Percentiles rank a stretch among this genome's conserved stretches.
Conservation (phyloP, 2,888 invertebrate genomes). For the Thecophora atra region DNA sequence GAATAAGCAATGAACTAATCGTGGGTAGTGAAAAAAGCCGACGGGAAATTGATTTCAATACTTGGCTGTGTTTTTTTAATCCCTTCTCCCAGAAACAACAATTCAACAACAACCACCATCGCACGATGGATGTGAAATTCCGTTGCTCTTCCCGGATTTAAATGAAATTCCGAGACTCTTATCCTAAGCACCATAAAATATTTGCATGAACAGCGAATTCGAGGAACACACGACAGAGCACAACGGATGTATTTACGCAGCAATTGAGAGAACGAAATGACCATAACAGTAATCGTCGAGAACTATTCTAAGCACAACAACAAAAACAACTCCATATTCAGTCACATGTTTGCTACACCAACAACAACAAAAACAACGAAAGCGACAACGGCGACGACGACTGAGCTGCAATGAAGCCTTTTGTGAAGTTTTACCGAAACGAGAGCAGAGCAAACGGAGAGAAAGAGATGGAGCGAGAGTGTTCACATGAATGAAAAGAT, state of each 20-base stretch:
- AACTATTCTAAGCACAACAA: constrained; percentile 11
- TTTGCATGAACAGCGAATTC: constrained; percentile 26
- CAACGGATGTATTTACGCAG: constrained; percentile 34
- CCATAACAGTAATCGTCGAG: not conserved
- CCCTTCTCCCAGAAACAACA: no score
- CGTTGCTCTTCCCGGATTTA: not conserved
- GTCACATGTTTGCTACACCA: constrained; percentile 37
- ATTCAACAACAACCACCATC: no score
- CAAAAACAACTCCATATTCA: constrained; percentile 38
- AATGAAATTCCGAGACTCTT: not conserved
- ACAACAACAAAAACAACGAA: constrained; percentile 31
- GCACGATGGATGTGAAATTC: not conserved
- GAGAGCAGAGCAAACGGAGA: not conserved
- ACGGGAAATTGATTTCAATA: no score
- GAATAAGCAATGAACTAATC: no score
- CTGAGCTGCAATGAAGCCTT: constrained; percentile 9
- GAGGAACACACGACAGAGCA: constrained; percentile 33
- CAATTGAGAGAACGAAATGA: not conserved
- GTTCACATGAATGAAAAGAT: constrained; percentile 28
- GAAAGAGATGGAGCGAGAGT: not conserved
- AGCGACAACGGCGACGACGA: not conserved
- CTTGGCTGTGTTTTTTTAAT: no score
- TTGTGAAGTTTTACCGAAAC: constrained; percentile 10
- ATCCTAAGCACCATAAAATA: no score
- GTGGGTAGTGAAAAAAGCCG: no score